These are phyloP conservation scores for Sapayoa aenigma DNA, from an alignment of 2,113 vertebrate genomes.

Conservation along the genomic window DNA sequence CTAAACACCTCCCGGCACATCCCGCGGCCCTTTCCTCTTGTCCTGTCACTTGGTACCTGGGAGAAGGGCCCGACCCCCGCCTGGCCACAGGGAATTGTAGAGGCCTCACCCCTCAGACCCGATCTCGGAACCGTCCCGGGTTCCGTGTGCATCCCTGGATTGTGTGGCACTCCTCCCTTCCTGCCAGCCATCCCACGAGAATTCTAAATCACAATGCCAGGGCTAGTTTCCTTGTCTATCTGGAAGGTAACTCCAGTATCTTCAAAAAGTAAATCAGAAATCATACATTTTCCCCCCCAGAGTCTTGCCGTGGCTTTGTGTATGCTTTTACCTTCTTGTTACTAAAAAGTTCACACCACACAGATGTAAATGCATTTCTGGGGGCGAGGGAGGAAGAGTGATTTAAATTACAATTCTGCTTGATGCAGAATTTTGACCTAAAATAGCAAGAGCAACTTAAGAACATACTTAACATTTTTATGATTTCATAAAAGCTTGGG, in stretches of 20 bases:
- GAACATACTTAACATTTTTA: not conserved
- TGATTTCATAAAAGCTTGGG: not conserved
- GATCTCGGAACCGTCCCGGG: not conserved
- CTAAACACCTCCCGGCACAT: too few species aligned
- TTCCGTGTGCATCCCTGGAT: fast-evolving
- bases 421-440: not conserved
- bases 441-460: not conserved
- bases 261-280: not conserved
- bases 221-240: not conserved
- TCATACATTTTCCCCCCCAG: fast-evolving
- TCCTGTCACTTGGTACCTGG: not conserved
- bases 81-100: not conserved
- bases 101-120: too few species aligned
- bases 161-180: fast-evolving
- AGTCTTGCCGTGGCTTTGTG: not conserved
- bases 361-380: too few species aligned
- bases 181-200: fast-evolving
- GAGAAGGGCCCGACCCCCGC: not conserved
- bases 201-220: too few species aligned
- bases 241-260: not conserved
- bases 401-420: not conserved
- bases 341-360: not conserved
- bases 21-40: not conserved
- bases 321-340: not conserved
- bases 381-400: not conserved